Evolutionary conservation across 1,140 invertebrate species (phyloP).

Genomic region (Copidosoma floridanum): DNA sequence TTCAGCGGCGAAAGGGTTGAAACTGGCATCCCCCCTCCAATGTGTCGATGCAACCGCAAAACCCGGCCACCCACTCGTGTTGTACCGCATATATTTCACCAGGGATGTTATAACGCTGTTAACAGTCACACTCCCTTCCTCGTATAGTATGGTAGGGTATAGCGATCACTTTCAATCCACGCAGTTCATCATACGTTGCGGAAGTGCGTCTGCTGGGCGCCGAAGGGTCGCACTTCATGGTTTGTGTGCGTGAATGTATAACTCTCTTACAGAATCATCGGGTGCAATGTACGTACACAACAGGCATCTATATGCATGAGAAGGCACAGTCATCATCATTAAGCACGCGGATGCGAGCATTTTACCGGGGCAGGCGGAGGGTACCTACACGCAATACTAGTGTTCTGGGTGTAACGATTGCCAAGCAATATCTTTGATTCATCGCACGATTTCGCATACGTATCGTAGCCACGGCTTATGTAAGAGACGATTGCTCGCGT

Average conservation of each 20-base stretch:
- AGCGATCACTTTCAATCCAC: slow-evolving; percentile 55
- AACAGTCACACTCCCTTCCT: too few species aligned
- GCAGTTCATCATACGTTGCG: slow-evolving; percentile 50
- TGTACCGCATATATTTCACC: slow-evolving; percentile 38
- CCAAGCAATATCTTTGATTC: slow-evolving; percentile 27
- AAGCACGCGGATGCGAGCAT: slow-evolving; percentile 8
- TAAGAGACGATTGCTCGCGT: neutral
- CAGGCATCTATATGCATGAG: too few species aligned
- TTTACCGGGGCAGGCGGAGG: too few species aligned
- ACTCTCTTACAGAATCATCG: slow-evolving; percentile 34
- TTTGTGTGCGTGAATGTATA: slow-evolving; percentile 30
- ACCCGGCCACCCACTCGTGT: too few species aligned
- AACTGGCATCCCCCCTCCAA: too few species aligned
- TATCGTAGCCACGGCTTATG: slow-evolving; percentile 1
- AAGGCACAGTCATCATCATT: slow-evolving; percentile 47
- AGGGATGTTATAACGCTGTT: slow-evolving; percentile 49
- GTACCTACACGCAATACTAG: too few species aligned
- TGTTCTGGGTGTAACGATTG: neutral
- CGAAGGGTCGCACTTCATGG: slow-evolving; percentile 24
- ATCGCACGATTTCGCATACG: slow-evolving; percentile 7
- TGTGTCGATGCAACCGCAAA: too few species aligned
- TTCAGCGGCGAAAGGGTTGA: too few species aligned
- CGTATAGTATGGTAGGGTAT: too few species aligned
- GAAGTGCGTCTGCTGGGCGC: slow-evolving; percentile 6
- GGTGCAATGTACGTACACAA: too few species aligned